phyloP scores from a whole-genome alignment of 2,797 vertebrate species.

The Gallinago nigripennis region DNA sequence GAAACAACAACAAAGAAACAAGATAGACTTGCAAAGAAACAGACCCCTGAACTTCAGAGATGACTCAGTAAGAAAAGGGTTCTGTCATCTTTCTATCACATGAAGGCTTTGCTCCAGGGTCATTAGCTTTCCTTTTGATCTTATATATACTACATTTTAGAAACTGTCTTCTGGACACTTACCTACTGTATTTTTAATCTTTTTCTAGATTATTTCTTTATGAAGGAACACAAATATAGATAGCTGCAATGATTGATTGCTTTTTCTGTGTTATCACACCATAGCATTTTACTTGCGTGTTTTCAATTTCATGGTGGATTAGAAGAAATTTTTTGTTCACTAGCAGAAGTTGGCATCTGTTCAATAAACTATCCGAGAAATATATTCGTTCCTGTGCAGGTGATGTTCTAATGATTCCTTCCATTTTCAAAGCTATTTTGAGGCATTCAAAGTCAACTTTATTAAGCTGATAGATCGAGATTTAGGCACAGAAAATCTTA shows the following conservation, averaged over 20 bases:
- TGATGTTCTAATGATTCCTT: neutral
- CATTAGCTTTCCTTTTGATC: neutral
- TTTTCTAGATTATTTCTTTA: neutral
- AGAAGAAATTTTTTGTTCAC: neutral
- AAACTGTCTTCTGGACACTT: neutral
- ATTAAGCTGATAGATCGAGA: neutral
- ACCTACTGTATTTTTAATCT: neutral
- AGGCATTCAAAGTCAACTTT: neutral
- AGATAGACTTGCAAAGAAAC: neutral
- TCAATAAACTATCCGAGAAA: neutral
- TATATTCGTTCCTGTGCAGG: neutral
- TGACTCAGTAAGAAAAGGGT: neutral
- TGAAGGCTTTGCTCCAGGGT: neutral
- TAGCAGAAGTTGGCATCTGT: neutral
- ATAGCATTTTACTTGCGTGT: neutral
- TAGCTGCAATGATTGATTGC: neutral
- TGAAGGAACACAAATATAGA: neutral
- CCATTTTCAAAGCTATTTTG: neutral
- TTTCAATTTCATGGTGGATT: constrained; percentile 33
- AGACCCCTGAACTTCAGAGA: neutral
- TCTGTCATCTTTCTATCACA: neutral
- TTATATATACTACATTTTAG: neutral
- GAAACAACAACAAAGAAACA: too few relatives aligned
- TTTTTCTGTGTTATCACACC: neutral
- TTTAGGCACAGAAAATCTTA: neutral